A percentile compares a stretch with the other conserved stretches of the same genome.
These are phyloP conservation scores for Etheostoma nigrum DNA, from an alignment of 2,797 vertebrate species.

Conservation along the genomic window DNA sequence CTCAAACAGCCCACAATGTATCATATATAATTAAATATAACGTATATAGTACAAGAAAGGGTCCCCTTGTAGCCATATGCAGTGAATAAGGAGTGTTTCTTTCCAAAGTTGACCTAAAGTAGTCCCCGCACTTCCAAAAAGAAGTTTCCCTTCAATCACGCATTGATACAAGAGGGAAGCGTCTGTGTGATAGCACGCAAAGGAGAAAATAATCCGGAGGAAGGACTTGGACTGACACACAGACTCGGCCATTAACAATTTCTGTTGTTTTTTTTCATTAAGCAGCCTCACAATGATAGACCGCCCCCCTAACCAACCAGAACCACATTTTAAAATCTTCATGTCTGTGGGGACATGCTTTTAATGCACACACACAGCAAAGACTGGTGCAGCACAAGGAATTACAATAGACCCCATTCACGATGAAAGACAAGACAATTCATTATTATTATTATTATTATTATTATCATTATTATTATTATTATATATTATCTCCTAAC, in stretches of 20 bases:
- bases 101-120: constrained; percentile 77
- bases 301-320: not conserved
- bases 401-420: constrained; percentile 70
- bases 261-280: constrained; percentile 56
- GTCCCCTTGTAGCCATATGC: fast-evolving
- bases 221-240: constrained; percentile 57
- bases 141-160: constrained; percentile 87
- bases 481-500: not conserved
- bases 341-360: constrained; percentile 22
- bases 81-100: not conserved
- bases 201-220: constrained; percentile 75
- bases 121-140: constrained; percentile 87
- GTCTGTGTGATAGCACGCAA: constrained; percentile 81
- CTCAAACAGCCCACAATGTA: not conserved
- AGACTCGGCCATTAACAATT: constrained; percentile 68
- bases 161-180: constrained; percentile 83
- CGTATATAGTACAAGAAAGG: fast-evolving
- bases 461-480: too few relatives aligned
- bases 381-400: constrained; percentile 74
- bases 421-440: constrained; percentile 27
- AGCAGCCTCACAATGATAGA: constrained; percentile 20
- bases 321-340: not conserved
- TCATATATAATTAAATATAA: not conserved
- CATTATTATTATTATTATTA: not conserved
- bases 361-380: constrained; percentile 36